Evolutionary conservation across 2,888 invertebrate species (phyloP).

Genomic region (Microplitis deprimator): DNA sequence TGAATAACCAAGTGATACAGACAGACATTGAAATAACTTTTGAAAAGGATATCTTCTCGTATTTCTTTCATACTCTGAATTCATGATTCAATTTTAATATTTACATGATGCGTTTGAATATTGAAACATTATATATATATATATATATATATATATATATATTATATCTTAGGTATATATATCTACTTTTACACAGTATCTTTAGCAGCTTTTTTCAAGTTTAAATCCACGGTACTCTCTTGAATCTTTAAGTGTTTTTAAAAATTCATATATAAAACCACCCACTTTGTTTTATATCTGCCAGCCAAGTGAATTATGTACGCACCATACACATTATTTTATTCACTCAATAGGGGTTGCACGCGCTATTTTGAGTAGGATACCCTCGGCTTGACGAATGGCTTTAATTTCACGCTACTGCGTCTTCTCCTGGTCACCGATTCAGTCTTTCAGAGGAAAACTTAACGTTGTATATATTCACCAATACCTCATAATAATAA

Average conservation of each 20-base stretch:
- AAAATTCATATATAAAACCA: constrained; percentile 18
- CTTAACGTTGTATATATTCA: constrained; percentile 43
- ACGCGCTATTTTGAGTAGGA: constrained; percentile 45
- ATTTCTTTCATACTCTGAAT: neutral
- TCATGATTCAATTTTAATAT: constrained; percentile 12
- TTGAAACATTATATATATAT: neutral
- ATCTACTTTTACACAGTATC: neutral
- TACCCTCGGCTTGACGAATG: constrained; percentile 57
- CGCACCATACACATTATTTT: constrained; percentile 36
- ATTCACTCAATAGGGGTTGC: constrained; percentile 32
- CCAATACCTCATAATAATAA: neutral
- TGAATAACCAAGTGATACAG: neutral
- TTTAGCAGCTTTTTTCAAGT: neutral
- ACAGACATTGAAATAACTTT: neutral
- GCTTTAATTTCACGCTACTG: constrained; percentile 57
- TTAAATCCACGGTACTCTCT: neutral
- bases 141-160: neutral
- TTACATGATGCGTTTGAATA: constrained; percentile 1
- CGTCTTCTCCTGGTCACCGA: constrained; percentile 47
- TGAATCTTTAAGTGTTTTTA: constrained; percentile 14
- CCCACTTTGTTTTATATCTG: constrained; percentile 35
- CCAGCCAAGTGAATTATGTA: constrained; percentile 33
- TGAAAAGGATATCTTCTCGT: neutral
- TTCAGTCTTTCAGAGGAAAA: constrained; percentile 43
- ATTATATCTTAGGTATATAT: neutral